Conservation (phyloP, 64 coral and sea anemone genomes). For the Actinia equina region DNA sequence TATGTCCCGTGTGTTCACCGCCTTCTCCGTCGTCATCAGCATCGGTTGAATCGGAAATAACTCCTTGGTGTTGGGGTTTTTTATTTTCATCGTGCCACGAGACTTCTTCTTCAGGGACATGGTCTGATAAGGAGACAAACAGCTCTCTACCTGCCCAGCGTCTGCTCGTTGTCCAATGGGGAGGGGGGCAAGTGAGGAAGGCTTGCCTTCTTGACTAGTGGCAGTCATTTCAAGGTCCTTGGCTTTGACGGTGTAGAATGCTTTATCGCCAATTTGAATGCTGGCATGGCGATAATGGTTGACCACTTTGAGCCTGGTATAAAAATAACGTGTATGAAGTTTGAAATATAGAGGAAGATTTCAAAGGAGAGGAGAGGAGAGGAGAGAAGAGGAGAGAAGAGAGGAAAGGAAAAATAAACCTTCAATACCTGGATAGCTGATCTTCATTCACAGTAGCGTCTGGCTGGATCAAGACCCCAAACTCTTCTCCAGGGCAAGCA, state of each 20-base stretch:
- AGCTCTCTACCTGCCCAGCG: not conserved
- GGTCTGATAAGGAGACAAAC: not conserved
- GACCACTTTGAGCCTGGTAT: constrained; percentile 59
- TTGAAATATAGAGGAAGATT: not conserved
- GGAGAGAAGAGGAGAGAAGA: not conserved
- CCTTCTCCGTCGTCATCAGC: constrained; percentile 85
- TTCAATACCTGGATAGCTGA: constrained; percentile 54
- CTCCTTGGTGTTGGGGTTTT: not conserved
- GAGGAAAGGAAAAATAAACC: not conserved
- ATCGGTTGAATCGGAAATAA: constrained; percentile 67
- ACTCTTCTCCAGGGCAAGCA: constrained; percentile 33
- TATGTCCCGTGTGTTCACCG: constrained; percentile 60
- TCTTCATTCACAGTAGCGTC: constrained; percentile 62
- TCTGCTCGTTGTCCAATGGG: not conserved
- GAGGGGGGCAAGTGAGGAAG: not conserved
- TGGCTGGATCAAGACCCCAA: constrained; percentile 52
- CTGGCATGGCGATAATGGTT: constrained; percentile 82
- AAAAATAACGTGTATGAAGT: not conserved
- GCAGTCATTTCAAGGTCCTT: constrained; percentile 41
- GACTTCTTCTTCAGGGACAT: not conserved
- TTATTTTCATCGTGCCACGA: not conserved
- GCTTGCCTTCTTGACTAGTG: not conserved
- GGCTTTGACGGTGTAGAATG: constrained; percentile 86
- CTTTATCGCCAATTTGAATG: constrained; percentile 97
- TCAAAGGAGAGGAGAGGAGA: not conserved